Conservation (phyloP, 2,888 invertebrate genomes). For the Coecobrya sp. region DNA sequence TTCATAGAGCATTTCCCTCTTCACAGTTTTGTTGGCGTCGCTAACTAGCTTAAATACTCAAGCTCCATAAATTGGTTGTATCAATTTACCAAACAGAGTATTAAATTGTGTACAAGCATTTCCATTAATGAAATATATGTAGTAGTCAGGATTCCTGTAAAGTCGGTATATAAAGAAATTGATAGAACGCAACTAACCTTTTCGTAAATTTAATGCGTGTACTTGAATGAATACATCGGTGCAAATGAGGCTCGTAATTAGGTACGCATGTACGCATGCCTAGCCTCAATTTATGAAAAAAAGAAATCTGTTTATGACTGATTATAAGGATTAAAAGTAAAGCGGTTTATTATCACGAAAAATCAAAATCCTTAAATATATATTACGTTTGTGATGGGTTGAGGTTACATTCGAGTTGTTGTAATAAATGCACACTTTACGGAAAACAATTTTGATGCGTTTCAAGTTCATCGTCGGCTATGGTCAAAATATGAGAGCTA, state of each 20-base stretch:
- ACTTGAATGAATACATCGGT: neutral
- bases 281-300: constrained; percentile 13
- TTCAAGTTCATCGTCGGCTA: constrained; percentile 16
- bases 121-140: neutral
- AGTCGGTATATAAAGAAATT: neutral
- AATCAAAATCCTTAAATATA: constrained; percentile 1
- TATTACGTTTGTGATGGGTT: neutral
- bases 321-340: constrained; percentile 32
- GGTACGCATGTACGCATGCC: neutral
- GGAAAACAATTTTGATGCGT: neutral
- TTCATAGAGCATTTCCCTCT: neutral
- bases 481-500: constrained; percentile 57
- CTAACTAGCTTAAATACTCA: constrained; percentile 18
- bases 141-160: no score
- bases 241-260: constrained; percentile 22
- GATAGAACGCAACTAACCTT: neutral
- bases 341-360: neutral
- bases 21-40: constrained; percentile 51
- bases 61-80: constrained; percentile 35
- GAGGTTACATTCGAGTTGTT: neutral
- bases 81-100: constrained; percentile 49
- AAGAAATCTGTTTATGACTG: constrained; percentile 55
- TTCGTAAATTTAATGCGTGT: neutral
- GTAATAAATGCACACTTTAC: neutral
- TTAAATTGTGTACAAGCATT: constrained; percentile 23